Conservation (phyloP, 1,140 invertebrate species). For the Drosophila malerkotliana region DNA sequence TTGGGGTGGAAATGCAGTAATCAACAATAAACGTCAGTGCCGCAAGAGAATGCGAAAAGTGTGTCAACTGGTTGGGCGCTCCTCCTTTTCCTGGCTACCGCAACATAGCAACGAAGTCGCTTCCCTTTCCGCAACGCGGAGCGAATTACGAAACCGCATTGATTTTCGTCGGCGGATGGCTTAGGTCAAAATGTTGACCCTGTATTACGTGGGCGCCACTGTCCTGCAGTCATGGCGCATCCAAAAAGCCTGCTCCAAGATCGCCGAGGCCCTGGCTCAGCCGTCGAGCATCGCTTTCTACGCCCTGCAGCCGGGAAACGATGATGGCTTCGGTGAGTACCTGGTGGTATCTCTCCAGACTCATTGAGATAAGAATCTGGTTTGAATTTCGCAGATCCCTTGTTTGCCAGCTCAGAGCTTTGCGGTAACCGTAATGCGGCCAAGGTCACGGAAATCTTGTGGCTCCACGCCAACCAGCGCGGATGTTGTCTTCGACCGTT, state of each 20-base stretch:
- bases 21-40: constrained; percentile 73
- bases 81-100: constrained; percentile 31
- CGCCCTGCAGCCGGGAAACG: constrained; percentile 74
- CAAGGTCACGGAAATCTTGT: constrained; percentile 85
- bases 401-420: constrained; percentile 84
- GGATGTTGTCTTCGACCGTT: constrained; percentile 85
- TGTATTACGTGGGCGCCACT: constrained; percentile 89
- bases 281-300: constrained; percentile 78
- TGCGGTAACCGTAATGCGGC: constrained; percentile 85
- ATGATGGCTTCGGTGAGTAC: constrained; percentile 76
- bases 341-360: no score
- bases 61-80: constrained; percentile 66
- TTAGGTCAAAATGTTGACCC: constrained; percentile 84
- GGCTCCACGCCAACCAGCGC: constrained; percentile 84
- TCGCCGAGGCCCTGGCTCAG: constrained; percentile 84
- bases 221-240: constrained; percentile 88
- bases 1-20: constrained; percentile 51
- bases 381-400: constrained; percentile 47
- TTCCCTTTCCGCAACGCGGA: constrained; percentile 24
- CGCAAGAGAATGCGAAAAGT: constrained; percentile 52
- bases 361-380: constrained; percentile 1
- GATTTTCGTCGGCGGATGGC: constrained; percentile 58
- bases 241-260: constrained; percentile 84
- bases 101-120: constrained; percentile 46
- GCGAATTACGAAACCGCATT: constrained; percentile 68